Conservation (phyloP, 1,140 invertebrate species). For the Acyrthosiphon pisum region DNA sequence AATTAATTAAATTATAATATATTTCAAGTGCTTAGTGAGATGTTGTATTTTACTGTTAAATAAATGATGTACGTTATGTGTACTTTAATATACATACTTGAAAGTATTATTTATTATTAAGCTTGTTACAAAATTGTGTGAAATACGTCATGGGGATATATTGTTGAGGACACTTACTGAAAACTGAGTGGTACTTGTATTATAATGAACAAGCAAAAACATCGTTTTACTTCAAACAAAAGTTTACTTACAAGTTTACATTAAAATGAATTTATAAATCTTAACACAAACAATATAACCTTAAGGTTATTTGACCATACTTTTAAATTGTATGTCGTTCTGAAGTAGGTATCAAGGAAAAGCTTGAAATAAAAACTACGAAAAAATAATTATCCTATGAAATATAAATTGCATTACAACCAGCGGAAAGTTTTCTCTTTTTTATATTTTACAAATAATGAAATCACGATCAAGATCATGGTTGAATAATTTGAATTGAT, state of each 20-base stretch:
- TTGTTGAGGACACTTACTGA: background rate
- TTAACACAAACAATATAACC: background rate
- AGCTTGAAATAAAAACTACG: background rate
- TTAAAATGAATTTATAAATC: background rate
- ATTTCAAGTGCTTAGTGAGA: background rate
- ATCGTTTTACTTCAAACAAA: background rate
- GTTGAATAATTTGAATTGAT: background rate
- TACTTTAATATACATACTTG: background rate
- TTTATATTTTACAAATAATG: background rate
- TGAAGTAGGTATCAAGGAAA: background rate
- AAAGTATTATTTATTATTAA: background rate
- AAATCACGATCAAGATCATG: background rate
- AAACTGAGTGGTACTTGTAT: background rate
- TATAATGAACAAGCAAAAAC: background rate
- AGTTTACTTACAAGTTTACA: background rate
- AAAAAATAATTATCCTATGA: background rate
- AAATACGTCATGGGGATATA: background rate
- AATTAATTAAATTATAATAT: background rate
- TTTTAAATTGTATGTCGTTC: background rate
- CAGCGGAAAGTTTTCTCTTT: background rate
- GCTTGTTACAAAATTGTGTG: background rate
- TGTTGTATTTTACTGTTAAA: background rate
- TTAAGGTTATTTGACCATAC: background rate
- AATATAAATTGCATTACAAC: background rate
- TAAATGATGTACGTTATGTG: background rate